Evolutionary conservation across 30 jellyfish, hydroid and myxozoan species (phyloP).

Genomic region (Hydractinia echinata): DNA sequence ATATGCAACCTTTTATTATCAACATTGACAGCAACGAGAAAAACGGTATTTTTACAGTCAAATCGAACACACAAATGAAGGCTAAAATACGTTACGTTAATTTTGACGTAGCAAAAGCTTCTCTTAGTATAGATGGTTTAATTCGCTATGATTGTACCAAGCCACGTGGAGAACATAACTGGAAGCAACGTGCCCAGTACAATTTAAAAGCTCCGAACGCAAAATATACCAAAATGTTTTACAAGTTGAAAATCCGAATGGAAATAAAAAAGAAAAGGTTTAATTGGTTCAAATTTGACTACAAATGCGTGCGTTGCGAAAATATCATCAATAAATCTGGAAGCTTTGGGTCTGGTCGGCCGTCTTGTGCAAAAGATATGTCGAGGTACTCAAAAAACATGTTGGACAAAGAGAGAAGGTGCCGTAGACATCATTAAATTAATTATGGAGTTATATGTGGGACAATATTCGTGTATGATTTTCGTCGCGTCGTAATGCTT

Average conservation of each 20-base stretch:
- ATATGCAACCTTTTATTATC: constrained; percentile 34
- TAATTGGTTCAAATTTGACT: constrained; percentile 29
- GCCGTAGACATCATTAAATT: too few relatives aligned
- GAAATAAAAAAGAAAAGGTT: constrained; percentile 46
- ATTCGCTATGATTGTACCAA: constrained; percentile 53
- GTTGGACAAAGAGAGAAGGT: too few relatives aligned
- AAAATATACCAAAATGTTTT: constrained; percentile 34
- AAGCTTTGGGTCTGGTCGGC: constrained; percentile 40
- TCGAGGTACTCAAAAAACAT: too few relatives aligned
- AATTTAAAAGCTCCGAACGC: constrained; percentile 33
- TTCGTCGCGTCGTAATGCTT: too few relatives aligned
- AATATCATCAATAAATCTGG: constrained; percentile 45
- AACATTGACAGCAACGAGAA: constrained; percentile 33
- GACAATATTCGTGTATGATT: too few relatives aligned
- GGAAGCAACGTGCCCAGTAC: constrained; percentile 17
- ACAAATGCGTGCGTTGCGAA: constrained; percentile 42
- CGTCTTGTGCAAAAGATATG: constrained; percentile 26
- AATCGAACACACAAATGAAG: constrained; percentile 32
- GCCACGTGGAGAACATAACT: constrained; percentile 19
- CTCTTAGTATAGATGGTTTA: constrained; percentile 30
- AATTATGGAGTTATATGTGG: too few relatives aligned
- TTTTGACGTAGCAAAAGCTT: constrained; percentile 26
- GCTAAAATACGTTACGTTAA: constrained; percentile 30
- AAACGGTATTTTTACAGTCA: constrained; percentile 25
- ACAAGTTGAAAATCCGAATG: constrained; percentile 45